These are phyloP conservation scores for Aradophagus sp. DNA, from an alignment of 1,140 invertebrate species.

Conservation along the genomic window DNA sequence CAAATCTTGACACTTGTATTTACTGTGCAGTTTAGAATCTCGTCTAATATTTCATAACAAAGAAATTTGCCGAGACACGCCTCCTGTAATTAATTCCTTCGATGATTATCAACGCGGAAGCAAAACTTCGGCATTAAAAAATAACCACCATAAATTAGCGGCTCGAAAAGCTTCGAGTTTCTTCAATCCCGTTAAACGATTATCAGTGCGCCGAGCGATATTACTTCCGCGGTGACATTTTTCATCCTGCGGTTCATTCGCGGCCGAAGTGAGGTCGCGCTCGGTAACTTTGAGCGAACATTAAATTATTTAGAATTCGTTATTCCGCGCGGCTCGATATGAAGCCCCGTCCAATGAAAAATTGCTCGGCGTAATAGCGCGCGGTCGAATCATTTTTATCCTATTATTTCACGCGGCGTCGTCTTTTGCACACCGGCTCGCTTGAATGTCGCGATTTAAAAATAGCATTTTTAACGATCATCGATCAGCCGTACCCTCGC, in stretches of 20 bases:
- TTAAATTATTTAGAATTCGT: conserved; percentile 43
- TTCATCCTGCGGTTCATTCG: conserved; percentile 36
- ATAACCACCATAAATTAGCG: conserved; percentile 15
- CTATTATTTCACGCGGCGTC: conserved; percentile 12
- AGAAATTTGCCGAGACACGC: too few relatives aligned
- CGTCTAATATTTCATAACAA: too few relatives aligned
- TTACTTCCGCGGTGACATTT: conserved; percentile 41
- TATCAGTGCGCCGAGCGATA: conserved; percentile 26
- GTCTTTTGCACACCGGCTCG: too few relatives aligned
- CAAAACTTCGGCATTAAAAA: conserved; percentile 13
- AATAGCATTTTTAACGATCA: too few relatives aligned
- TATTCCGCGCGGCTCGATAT: conserved; percentile 16
- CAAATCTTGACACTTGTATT: too few relatives aligned
- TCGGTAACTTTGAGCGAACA: conserved; percentile 32
- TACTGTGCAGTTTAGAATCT: too few relatives aligned
- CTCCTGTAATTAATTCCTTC: too few relatives aligned
- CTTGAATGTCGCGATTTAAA: too few relatives aligned
- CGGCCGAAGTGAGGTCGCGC: conserved; percentile 19
- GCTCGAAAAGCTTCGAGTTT: conserved; percentile 8
- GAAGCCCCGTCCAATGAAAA: conserved; percentile 19
- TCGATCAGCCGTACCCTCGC: too few relatives aligned
- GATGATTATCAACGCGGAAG: too few relatives aligned
- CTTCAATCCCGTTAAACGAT: conserved; percentile 19
- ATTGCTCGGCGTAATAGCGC: conserved; percentile 13
- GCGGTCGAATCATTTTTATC: too few relatives aligned